Conservation (phyloP, 23 tunicate species). For the Aplidium turbinatum region DNA sequence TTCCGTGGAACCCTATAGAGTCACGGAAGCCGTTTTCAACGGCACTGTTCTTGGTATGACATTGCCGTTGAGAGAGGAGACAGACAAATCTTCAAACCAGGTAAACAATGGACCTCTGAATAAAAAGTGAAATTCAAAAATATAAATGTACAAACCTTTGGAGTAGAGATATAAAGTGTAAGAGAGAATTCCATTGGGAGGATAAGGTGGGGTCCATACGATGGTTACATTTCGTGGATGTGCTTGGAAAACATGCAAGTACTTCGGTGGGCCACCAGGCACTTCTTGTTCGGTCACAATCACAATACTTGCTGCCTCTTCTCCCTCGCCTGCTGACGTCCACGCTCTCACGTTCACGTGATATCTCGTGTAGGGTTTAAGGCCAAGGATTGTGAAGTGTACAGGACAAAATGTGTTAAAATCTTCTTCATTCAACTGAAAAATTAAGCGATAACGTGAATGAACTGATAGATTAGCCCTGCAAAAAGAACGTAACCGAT, state of each 20-base stretch:
- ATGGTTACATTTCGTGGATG: background rate
- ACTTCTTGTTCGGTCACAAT: constrained; percentile 23
- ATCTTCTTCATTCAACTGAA: no score
- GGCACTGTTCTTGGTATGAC: no score
- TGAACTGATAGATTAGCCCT: no score
- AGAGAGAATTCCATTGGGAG: constrained; percentile 25
- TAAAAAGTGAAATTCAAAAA: no score
- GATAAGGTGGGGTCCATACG: constrained; percentile 21
- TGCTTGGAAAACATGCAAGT: background rate
- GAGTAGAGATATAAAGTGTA: background rate
- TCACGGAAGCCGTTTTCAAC: no score
- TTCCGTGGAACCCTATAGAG: no score
- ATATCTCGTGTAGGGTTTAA: constrained; percentile 40
- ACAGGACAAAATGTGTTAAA: constrained; percentile 31
- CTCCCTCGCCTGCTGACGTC: constrained; percentile 46
- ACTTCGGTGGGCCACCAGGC: constrained; percentile 55
- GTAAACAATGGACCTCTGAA: no score
- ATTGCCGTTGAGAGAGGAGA: no score
- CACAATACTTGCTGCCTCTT: background rate
- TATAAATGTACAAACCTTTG: constrained; percentile 3
- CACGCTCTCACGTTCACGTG: constrained; percentile 27
- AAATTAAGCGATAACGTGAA: no score
- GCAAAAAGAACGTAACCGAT: no score
- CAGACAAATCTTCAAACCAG: no score
- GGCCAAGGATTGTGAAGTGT: background rate